Conservation (phyloP, 2,797 vertebrate species). For the Microchirus variegatus region DNA sequence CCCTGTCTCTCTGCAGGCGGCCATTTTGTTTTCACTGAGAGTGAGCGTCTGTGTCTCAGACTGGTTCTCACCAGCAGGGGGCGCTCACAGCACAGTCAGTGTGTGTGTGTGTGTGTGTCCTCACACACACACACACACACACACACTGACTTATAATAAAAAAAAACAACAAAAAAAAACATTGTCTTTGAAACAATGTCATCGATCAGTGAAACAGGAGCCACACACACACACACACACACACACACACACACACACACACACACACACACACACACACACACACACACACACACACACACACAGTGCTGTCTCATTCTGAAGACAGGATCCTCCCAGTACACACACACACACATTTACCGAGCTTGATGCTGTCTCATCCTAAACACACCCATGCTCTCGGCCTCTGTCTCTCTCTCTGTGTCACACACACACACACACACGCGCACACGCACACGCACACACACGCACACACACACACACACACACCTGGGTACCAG, state of each 20-base stretch:
- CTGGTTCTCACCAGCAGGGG: no score
- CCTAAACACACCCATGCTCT: conserved; percentile 13
- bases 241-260: conserved; percentile 17
- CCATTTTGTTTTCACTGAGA: no score
- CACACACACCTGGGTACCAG: conserved; percentile 90
- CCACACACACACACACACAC: conserved; percentile 2
- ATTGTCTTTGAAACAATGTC: no score
- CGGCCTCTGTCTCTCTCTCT: background rate
- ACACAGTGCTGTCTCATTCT: conserved; percentile 50
- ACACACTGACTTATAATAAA: no score
- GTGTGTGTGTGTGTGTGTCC: no score
- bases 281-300: conserved; percentile 1
- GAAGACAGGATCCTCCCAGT: conserved; percentile 43
- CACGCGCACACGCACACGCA: background rate
- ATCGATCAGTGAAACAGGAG: no score
- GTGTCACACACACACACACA: conserved; percentile 23
- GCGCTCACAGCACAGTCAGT: no score
- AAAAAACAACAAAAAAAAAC: no score
- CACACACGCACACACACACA: conserved; percentile 4
- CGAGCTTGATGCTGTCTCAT: conserved; percentile 19
- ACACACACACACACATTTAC: conserved; percentile 29
- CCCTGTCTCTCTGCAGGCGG: no score
- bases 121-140: no score
- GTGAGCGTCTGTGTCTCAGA: no score
- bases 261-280: conserved; percentile 1